These are phyloP conservation scores for Glareola pratincola DNA, from an alignment of 2,113 vertebrate genomes.

Conservation along the genomic window DNA sequence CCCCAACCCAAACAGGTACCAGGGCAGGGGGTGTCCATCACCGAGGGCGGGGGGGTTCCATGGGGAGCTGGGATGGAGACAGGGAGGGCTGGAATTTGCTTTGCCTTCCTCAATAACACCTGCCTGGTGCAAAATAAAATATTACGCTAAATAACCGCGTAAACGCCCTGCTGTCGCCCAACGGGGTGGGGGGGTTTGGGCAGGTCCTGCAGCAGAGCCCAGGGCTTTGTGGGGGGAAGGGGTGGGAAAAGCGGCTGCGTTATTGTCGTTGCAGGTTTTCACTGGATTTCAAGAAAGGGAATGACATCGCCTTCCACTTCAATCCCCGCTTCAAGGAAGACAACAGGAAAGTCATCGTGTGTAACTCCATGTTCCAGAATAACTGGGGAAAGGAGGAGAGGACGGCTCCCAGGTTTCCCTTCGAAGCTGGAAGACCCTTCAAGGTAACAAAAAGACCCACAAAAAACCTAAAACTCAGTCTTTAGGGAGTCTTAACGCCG, in stretches of 20 bases:
- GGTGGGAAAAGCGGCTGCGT: rapidly evolving
- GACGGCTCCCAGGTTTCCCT: slow-evolving; percentile 63
- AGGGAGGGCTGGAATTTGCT: neutral
- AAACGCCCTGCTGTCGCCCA: neutral
- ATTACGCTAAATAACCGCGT: rapidly evolving
- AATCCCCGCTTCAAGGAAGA: slow-evolving; percentile 75
- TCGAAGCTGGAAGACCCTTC: slow-evolving; percentile 71
- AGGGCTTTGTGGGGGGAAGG: no score
- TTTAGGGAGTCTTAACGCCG: neutral
- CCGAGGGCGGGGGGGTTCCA: rapidly evolving
- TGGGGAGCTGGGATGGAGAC: neutral
- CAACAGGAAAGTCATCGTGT: slow-evolving; percentile 62
- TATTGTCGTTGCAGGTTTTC: slow-evolving; percentile 20
- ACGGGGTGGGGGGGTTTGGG: rapidly evolving
- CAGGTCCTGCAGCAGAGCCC: no score
- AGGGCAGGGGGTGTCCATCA: rapidly evolving
- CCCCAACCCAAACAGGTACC: slow-evolving; percentile 59
- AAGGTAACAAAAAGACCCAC: slow-evolving; percentile 37
- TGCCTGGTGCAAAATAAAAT: neutral
- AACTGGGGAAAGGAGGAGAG: slow-evolving; percentile 74
- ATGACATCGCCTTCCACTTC: slow-evolving; percentile 74
- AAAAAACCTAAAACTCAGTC: neutral
- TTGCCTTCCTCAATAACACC: neutral
- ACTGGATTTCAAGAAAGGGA: slow-evolving; percentile 72
- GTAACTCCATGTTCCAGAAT: slow-evolving; percentile 56